A percentile compares a stretch with the other conserved stretches of the same genome.
Evolutionary conservation across 2,888 invertebrate species (phyloP).

Genomic region (Brassicogethes aeneus): DNA sequence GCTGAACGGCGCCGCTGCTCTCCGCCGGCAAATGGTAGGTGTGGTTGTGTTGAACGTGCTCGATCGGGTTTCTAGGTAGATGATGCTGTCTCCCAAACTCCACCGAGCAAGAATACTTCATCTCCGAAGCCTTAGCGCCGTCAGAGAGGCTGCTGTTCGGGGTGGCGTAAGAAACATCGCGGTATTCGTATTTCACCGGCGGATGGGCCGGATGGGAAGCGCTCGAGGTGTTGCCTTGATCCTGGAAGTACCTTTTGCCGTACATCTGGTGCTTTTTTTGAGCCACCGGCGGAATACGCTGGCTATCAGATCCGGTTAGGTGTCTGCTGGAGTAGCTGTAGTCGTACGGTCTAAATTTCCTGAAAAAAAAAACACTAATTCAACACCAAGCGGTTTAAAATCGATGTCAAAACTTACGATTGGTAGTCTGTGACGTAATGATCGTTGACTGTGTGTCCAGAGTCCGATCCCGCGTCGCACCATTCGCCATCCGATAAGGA

Average conservation of each 20-base stretch:
- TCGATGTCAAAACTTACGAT: constrained; percentile 35
- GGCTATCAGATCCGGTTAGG: constrained; percentile 42
- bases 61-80: constrained; percentile 43
- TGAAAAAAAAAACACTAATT: constrained; percentile 28
- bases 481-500: constrained; percentile 84
- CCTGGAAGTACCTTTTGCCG: constrained; percentile 72
- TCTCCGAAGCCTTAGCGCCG: constrained; percentile 48
- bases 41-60: constrained; percentile 74
- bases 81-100: constrained; percentile 50
- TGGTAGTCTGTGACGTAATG: constrained; percentile 70
- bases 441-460: constrained; percentile 54
- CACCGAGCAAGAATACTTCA: constrained; percentile 60
- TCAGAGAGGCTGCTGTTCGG: constrained; percentile 32
- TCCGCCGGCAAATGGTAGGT: constrained; percentile 74
- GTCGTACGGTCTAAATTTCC: constrained; percentile 67
- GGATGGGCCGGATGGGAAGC: constrained; percentile 28
- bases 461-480: constrained; percentile 82
- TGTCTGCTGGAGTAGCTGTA: constrained; percentile 55
- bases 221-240: constrained; percentile 26
- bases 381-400: background rate
- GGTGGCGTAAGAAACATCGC: constrained; percentile 36
- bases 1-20: constrained; percentile 52
- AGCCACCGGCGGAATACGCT: constrained; percentile 56
- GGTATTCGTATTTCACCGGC: constrained; percentile 52
- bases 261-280: constrained; percentile 93